Evolutionary conservation across 2,797 vertebrate genomes (phyloP).

Genomic region (Centroberyx gerrardi): DNA sequence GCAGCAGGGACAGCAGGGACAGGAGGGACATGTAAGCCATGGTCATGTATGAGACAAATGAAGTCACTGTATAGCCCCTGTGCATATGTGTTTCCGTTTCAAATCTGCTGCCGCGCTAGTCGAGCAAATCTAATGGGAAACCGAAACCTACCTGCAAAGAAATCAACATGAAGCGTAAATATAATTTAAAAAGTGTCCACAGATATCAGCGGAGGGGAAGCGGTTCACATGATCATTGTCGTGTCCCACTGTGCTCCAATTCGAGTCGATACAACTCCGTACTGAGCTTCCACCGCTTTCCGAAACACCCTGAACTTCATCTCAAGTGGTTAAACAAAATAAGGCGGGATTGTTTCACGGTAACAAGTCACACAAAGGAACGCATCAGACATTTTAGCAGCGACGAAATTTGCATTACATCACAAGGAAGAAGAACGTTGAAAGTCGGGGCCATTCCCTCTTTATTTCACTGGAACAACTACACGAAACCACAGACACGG

Average conservation of each 20-base stretch:
- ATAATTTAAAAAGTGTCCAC: no score
- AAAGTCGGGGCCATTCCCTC: neutral
- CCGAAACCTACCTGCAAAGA: no score
- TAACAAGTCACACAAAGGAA: neutral
- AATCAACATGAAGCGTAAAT: no score
- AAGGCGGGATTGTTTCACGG: neutral
- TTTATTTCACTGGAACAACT: neutral
- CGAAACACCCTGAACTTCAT: neutral
- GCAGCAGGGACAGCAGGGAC: no score
- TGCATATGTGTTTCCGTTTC: no score
- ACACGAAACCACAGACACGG: neutral
- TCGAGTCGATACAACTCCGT: neutral
- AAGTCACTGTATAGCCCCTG: no score
- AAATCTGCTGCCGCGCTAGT: no score
- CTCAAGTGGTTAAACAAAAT: neutral
- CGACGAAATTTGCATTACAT: neutral
- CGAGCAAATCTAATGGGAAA: no score
- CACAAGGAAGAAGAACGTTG: neutral
- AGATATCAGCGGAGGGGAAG: neutral
- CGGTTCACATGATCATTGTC: no score
- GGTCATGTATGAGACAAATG: no score
- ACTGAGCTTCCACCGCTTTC: neutral
- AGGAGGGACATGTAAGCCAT: no score
- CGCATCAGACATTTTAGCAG: neutral
- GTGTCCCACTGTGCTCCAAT: no score